Evolutionary conservation across 2,113 vertebrate genomes (phyloP).

Genomic region (Muntiacus muntjak): DNA sequence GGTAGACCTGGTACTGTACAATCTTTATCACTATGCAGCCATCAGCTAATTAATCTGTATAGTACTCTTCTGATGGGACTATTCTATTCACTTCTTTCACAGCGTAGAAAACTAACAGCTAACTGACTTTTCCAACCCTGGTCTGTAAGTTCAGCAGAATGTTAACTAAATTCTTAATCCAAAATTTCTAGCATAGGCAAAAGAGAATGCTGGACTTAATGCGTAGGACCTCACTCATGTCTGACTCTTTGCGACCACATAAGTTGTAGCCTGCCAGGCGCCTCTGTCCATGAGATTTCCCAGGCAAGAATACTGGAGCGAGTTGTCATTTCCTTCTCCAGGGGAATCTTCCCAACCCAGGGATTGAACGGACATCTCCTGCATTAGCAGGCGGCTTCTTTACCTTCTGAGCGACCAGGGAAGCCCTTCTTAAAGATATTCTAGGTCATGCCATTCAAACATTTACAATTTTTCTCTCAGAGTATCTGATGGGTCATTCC

Average conservation of each 20-base stretch:
- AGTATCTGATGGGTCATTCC: neutral
- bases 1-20: neutral
- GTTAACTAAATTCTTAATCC: constrained; percentile 28
- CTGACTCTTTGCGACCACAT: neutral
- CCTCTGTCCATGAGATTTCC: neutral
- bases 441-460: neutral
- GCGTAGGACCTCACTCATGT: neutral
- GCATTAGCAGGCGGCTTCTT: neutral
- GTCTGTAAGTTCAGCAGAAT: neutral
- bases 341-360: neutral
- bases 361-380: neutral
- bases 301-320: neutral
- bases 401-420: neutral
- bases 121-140: constrained; percentile 32
- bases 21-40: constrained; percentile 19
- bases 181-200: neutral
- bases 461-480: neutral
- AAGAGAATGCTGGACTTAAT: neutral
- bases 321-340: neutral
- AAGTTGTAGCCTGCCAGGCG: neutral
- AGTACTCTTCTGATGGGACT: neutral
- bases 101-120: constrained; percentile 28
- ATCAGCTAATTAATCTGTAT: constrained; percentile 57
- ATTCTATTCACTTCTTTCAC: constrained; percentile 21
- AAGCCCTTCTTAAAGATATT: neutral